Evolutionary conservation across 2,113 vertebrate species (phyloP).

Genomic region (Microcebus lehilahytsara): DNA sequence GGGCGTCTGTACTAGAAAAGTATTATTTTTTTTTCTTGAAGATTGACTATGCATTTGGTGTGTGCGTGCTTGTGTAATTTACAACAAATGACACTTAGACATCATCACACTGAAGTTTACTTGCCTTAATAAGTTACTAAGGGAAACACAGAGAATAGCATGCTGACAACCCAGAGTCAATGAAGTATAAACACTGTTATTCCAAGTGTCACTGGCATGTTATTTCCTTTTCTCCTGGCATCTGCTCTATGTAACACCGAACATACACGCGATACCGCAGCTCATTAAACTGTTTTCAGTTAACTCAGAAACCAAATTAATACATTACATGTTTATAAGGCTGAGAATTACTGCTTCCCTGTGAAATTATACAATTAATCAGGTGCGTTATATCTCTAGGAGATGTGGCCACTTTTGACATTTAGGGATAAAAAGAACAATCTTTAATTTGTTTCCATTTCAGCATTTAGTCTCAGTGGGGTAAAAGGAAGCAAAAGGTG

Average conservation of each 20-base stretch:
- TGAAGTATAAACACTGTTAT: conserved; percentile 80
- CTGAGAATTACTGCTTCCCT: conserved; percentile 51
- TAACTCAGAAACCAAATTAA: conserved; percentile 77
- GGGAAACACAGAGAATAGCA: conserved; percentile 68
- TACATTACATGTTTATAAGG: conserved; percentile 67
- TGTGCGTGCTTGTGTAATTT: conserved; percentile 18
- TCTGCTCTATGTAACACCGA: conserved; percentile 74
- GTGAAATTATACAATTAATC: conserved; percentile 64
- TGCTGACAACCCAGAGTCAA: conserved; percentile 77
- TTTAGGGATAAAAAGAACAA: conserved; percentile 50
- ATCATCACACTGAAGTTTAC: conserved; percentile 51
- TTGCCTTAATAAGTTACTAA: conserved; percentile 72
- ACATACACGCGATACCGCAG: conserved; percentile 63
- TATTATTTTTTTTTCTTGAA: neutral
- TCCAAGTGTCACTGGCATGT: conserved; percentile 74
- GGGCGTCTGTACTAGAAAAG: neutral
- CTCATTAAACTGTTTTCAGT: conserved; percentile 80
- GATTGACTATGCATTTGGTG: conserved; percentile 36
- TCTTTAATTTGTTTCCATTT: neutral
- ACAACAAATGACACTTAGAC: conserved; percentile 52
- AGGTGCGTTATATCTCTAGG: conserved; percentile 3
- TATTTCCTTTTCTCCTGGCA: conserved; percentile 77
- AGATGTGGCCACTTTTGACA: conserved; percentile 51
- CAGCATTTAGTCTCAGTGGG: neutral
- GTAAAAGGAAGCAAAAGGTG: conserved; percentile 61